Percentiles rank a stretch among this genome's conserved stretches.
Evolutionary conservation across 2,113 vertebrate species (phyloP).

Genomic region (Lophotis ruficrista): DNA sequence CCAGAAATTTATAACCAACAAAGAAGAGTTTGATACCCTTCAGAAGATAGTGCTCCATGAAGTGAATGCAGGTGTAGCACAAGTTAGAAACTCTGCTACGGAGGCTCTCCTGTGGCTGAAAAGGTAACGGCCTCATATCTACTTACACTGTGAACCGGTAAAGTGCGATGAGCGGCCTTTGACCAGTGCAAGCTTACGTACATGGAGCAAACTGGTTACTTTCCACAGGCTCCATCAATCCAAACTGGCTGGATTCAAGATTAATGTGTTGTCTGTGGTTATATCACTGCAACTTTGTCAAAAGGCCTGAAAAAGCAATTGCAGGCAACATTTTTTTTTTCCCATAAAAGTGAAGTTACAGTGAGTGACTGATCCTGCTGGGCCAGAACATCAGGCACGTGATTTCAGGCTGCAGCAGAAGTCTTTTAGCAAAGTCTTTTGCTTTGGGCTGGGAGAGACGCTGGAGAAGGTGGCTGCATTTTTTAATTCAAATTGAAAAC

Average conservation of each 20-base stretch:
- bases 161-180: not conserved
- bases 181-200: not conserved
- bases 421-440: not conserved
- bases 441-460: not conserved
- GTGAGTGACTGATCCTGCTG: not conserved
- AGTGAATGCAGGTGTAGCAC: conserved; percentile 81
- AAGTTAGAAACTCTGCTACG: conserved; percentile 93
- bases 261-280: not conserved
- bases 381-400: not conserved
- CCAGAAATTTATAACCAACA: conserved; percentile 92
- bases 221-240: not conserved
- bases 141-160: not conserved
- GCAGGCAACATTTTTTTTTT: not conserved
- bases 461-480: not conserved
- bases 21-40: conserved; percentile 86
- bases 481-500: not conserved
- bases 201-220: not conserved
- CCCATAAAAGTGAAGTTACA: not conserved
- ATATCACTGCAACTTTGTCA: not conserved
- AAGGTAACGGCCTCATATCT: conserved; percentile 59
- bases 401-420: not conserved
- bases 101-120: conserved; percentile 96
- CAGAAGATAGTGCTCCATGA: conserved; percentile 96
- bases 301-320: not conserved
- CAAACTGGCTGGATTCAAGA: not conserved